These are phyloP conservation scores for Cataglyphis albicans DNA, from an alignment of 2,888 invertebrate genomes.

Conservation along the genomic window DNA sequence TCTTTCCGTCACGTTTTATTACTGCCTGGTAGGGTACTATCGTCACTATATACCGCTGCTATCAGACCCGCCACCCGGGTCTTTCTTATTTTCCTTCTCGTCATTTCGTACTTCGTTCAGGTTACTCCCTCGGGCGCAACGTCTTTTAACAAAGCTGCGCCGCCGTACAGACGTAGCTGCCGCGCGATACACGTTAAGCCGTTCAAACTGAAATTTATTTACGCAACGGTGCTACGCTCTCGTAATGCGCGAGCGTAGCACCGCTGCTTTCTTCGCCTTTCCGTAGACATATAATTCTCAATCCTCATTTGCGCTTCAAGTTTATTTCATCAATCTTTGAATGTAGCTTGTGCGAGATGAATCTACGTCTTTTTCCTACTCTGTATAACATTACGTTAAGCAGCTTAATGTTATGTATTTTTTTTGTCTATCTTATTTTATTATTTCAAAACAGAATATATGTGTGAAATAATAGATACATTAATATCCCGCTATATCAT, in stretches of 20 bases:
- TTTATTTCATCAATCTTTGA: slow-evolving; percentile 33
- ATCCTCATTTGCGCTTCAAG: slow-evolving; percentile 21
- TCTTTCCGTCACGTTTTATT: slow-evolving; percentile 64
- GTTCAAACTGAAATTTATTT: slow-evolving; percentile 83
- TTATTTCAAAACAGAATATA: background rate
- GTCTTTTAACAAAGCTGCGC: slow-evolving; percentile 72
- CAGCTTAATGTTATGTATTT: background rate
- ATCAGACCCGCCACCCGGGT: slow-evolving; percentile 33
- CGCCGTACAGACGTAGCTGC: slow-evolving; percentile 73
- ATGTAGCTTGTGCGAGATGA: background rate
- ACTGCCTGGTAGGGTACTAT: slow-evolving; percentile 44
- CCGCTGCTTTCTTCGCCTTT: background rate
- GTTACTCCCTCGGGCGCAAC: slow-evolving; percentile 60
- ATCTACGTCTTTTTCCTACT: background rate
- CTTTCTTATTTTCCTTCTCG: slow-evolving; percentile 57
- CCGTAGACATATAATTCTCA: slow-evolving; percentile 29
- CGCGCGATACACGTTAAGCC: slow-evolving; percentile 79
- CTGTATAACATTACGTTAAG: background rate
- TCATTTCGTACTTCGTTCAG: slow-evolving; percentile 30
- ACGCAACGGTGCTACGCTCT: slow-evolving; percentile 61
- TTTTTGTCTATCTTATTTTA: background rate
- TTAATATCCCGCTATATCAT: background rate
- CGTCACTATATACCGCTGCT: slow-evolving; percentile 37
- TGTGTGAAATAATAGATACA: background rate
- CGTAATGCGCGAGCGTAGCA: slow-evolving; percentile 39